A percentile compares a stretch with the other conserved stretches of the same genome.
These are phyloP conservation scores for Hermetia illucens DNA, from an alignment of 1,140 invertebrate genomes.

Conservation along the genomic window DNA sequence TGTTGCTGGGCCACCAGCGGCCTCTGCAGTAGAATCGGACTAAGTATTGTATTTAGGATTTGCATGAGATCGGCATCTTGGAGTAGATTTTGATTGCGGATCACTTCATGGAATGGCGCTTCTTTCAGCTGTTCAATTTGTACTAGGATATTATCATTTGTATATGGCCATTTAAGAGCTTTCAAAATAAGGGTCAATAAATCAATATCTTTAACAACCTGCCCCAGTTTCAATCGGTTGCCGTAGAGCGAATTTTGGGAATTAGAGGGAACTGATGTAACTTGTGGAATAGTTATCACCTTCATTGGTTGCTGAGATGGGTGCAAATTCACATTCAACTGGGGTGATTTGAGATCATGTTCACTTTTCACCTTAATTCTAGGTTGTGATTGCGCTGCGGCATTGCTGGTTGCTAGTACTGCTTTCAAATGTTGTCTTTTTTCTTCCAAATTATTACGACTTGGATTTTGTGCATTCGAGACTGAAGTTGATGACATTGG, in stretches of 20 bases:
- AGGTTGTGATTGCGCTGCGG: neutral
- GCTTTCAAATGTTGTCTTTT: neutral
- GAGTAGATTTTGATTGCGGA: conserved; percentile 23
- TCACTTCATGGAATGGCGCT: conserved; percentile 22
- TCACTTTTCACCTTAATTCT: neutral
- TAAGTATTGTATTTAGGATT: conserved; percentile 21
- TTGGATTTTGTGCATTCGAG: conserved; percentile 2
- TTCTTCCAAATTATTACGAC: conserved; percentile 2
- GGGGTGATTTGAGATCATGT: neutral
- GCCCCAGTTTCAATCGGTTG: conserved; percentile 19
- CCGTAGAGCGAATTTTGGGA: neutral
- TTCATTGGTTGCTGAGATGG: neutral
- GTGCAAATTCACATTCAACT: neutral
- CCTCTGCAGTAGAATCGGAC: conserved; percentile 14
- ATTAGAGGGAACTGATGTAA: conserved; percentile 4
- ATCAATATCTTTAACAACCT: conserved; percentile 23
- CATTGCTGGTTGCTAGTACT: neutral
- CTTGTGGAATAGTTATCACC: conserved; percentile 3
- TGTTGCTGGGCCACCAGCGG: conserved; percentile 10
- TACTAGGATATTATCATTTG: conserved; percentile 14
- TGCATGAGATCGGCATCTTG: conserved; percentile 28
- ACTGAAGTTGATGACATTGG: neutral
- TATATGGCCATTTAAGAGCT: conserved; percentile 25
- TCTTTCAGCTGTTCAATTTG: conserved; percentile 23
- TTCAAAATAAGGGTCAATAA: conserved; percentile 26